A percentile compares a stretch with the other conserved stretches of the same genome.
These are phyloP conservation scores for Limenitis camilla DNA, from an alignment of 2,888 invertebrate species.

Conservation along the genomic window DNA sequence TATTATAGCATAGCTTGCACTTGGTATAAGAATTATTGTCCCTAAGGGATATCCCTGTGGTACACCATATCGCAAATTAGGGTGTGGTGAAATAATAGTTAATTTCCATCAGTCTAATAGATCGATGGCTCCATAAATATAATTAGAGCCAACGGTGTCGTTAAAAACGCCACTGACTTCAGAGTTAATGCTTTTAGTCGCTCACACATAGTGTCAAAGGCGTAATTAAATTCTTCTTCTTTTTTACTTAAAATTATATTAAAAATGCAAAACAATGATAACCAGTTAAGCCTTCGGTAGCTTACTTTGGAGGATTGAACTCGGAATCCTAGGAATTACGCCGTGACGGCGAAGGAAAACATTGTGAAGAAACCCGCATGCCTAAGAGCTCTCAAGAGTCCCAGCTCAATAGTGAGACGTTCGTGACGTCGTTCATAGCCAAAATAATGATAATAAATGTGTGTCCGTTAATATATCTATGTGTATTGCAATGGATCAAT, in stretches of 20 bases:
- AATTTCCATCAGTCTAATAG: conserved; percentile 2
- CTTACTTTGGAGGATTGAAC: no score
- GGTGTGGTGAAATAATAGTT: conserved; percentile 10
- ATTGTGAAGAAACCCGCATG: no score
- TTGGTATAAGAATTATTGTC: background rate
- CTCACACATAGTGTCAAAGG: background rate
- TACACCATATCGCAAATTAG: background rate
- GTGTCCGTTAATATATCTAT: no score
- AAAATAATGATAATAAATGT: no score
- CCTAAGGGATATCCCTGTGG: background rate
- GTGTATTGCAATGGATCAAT: no score
- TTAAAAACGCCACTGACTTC: background rate
- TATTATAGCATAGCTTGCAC: background rate
- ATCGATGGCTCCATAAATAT: conserved; percentile 6
- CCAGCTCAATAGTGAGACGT: no score
- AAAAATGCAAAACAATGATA: no score
- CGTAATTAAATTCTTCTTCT: background rate
- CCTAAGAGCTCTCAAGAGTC: no score
- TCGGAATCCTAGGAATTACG: no score
- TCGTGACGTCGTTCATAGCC: no score
- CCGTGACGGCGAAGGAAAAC: no score
- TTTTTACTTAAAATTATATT: background rate
- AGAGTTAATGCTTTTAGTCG: background rate
- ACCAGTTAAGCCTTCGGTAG: no score
- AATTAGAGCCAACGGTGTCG: conserved; percentile 5